phyloP scores from a whole-genome alignment of 2,113 vertebrate genomes.

The Sapayoa aenigma region DNA sequence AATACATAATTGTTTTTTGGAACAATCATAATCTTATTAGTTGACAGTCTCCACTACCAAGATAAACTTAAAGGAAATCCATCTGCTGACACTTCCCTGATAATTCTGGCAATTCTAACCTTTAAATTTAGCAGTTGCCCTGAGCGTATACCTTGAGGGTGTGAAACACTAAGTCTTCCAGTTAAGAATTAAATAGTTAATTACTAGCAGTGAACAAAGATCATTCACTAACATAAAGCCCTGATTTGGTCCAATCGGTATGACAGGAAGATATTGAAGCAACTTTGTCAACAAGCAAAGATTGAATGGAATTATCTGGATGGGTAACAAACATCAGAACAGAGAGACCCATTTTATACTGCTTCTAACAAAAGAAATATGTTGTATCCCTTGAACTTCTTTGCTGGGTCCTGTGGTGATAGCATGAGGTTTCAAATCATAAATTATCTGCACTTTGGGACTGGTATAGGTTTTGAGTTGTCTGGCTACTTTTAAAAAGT shows the following conservation, averaged over 20 bases:
- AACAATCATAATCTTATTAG: constrained; percentile 11
- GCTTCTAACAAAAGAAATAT: constrained; percentile 17
- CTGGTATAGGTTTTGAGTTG: constrained; percentile 22
- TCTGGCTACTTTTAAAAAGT: not conserved
- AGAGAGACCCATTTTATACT: not conserved
- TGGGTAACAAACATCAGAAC: constrained; percentile 9
- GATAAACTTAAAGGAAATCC: constrained; percentile 38
- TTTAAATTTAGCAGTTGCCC: not conserved
- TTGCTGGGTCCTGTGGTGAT: not conserved
- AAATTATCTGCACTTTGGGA: constrained; percentile 16
- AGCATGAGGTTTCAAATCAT: not conserved
- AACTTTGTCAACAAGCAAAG: constrained; percentile 44
- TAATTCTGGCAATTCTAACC: not conserved
- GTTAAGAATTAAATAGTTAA: constrained; percentile 10
- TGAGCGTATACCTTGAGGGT: not conserved
- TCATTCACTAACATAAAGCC: not conserved
- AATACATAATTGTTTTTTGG: constrained; percentile 27
- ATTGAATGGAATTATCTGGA: constrained; percentile 24
- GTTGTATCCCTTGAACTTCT: not conserved
- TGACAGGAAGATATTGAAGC: constrained; percentile 5
- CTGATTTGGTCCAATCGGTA: not conserved
- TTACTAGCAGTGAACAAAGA: constrained; percentile 5
- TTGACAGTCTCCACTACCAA: not conserved
- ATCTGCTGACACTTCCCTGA: constrained; percentile 12
- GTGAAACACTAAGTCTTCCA: not conserved